Base-by-base conservation (phyloP, 2,888 invertebrate species). In the Eilema depressum region DNA sequence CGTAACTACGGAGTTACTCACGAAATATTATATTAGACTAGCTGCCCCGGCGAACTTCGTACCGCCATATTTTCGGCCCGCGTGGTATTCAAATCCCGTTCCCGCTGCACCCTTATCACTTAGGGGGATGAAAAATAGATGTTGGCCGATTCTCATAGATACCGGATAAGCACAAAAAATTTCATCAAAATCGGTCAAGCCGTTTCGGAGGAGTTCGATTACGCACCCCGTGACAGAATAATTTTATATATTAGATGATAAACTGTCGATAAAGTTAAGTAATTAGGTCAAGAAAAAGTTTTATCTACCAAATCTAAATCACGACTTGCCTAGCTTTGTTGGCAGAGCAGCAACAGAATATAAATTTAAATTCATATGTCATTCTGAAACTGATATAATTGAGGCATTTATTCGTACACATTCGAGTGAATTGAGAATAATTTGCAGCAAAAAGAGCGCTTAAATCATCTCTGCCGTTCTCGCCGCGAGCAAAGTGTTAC, bases 401-500 rank as follows among this genome's bases (percentile, higher is more conserved):
- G 12, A 61, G 61, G 28, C 20, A 30, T 11, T 30, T 61, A 28
- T 30, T 61, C 20, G 20, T 30, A 33, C 10, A 17, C 30, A 61
- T 12, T n/a, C 61, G 30, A 33, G 30, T 61, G 61, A 30, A 68
- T 23, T 12, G n/a, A 26, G 20, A 65, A 65, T 20, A 23, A 64
- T 62, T 33, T 70, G 47, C 41, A 66, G 59, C 68, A 68, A 69
- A 64, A 66, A 64, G 63, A 70, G 71, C 73, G 71, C 56, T 67
- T 66, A 71, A 77, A 78, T 74, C 66, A 74, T 79, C 71, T 73
- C 76, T 65, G 63, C 66, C 60, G 67, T 71, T 67, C 76, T 71
- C 66, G 82, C 85, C 80, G 66, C 79, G 65, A 71, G 85, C 81
- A 63, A 70, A 80, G 74, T 73, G 83, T 90, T 89, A 88, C 85